A percentile compares a stretch with the other conserved stretches of the same genome.
Evolutionary conservation across 2,888 invertebrate genomes (phyloP).

Genomic region (Amaurobius ferox): DNA sequence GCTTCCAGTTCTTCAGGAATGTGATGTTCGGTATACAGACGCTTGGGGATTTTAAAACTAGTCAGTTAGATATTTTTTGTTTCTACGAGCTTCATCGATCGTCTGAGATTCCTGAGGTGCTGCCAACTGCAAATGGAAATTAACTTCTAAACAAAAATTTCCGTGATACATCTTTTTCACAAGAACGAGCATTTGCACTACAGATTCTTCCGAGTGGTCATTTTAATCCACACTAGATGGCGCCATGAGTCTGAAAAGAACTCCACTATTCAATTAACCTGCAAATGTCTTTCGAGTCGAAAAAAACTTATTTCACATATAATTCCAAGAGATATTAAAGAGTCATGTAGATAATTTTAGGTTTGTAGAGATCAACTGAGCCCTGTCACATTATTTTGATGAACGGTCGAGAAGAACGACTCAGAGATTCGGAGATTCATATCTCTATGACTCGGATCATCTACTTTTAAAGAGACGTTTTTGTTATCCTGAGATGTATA

Average conservation of each 20-base stretch:
- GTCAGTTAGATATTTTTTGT: not conserved
- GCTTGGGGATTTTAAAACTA: slow-evolving; percentile 81
- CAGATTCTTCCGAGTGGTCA: slow-evolving; percentile 26
- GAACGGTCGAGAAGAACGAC: too few relatives aligned
- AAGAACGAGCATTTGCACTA: not conserved
- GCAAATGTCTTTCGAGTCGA: too few relatives aligned
- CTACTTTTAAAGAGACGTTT: too few relatives aligned
- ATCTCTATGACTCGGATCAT: too few relatives aligned
- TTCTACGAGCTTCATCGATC: slow-evolving; percentile 51
- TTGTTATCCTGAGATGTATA: too few relatives aligned
- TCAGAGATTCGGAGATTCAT: too few relatives aligned
- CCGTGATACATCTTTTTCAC: not conserved
- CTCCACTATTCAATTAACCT: not conserved
- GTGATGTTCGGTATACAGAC: slow-evolving; percentile 88
- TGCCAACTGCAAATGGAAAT: not conserved
- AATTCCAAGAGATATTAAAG: not conserved
- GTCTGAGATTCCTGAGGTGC: not conserved
- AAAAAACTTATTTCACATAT: not conserved
- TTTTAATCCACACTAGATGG: slow-evolving; percentile 62
- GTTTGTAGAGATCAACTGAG: too few relatives aligned
- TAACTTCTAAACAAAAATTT: not conserved
- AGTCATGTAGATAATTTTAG: not conserved
- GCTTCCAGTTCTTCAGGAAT: slow-evolving; percentile 86
- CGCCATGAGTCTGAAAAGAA: slow-evolving; percentile 36
- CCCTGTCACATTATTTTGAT: too few relatives aligned